phyloP scores from a whole-genome alignment of 2,797 vertebrate species.

The Hephaestus fuliginosus region DNA sequence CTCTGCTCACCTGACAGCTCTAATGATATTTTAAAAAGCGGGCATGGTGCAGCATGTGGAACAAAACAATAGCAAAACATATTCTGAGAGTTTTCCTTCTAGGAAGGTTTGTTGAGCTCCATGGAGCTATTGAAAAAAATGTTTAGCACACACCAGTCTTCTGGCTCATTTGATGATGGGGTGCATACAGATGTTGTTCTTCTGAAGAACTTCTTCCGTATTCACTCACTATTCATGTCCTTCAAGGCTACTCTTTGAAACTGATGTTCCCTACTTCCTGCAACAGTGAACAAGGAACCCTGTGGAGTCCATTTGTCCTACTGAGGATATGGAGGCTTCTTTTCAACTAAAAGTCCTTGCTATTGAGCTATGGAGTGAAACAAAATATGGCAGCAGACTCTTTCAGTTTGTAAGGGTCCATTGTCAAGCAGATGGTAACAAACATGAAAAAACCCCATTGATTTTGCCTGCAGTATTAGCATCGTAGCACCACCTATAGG shows the following conservation, averaged over 20 bases:
- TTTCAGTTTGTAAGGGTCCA: conserved; percentile 14
- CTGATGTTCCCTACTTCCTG: conserved; percentile 46
- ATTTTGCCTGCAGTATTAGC: background rate
- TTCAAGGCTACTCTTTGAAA: conserved; percentile 28
- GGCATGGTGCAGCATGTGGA: background rate
- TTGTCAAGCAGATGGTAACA: conserved; percentile 11
- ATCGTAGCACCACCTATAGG: background rate
- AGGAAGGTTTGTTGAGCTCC: background rate
- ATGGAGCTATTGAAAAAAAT: conserved; percentile 22
- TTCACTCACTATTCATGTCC: conserved; percentile 43
- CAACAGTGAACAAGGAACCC: conserved; percentile 26
- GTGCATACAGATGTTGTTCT: conserved; percentile 32
- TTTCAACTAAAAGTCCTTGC: conserved; percentile 7
- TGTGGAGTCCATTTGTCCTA: conserved; percentile 27
- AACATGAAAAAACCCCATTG: background rate
- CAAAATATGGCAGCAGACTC: conserved; percentile 6
- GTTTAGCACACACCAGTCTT: conserved; percentile 9
- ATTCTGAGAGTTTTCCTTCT: conserved; percentile 3
- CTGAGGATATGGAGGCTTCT: background rate
- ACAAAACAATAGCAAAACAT: background rate
- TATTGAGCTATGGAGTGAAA: conserved; percentile 3
- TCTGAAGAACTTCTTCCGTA: conserved; percentile 15
- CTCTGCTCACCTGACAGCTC: too few species aligned
- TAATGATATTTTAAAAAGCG: too few species aligned
- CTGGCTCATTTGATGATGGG: conserved; percentile 40